Evolutionary conservation across 2,797 vertebrate species (phyloP).

Genomic region (Epinephelus awoara): DNA sequence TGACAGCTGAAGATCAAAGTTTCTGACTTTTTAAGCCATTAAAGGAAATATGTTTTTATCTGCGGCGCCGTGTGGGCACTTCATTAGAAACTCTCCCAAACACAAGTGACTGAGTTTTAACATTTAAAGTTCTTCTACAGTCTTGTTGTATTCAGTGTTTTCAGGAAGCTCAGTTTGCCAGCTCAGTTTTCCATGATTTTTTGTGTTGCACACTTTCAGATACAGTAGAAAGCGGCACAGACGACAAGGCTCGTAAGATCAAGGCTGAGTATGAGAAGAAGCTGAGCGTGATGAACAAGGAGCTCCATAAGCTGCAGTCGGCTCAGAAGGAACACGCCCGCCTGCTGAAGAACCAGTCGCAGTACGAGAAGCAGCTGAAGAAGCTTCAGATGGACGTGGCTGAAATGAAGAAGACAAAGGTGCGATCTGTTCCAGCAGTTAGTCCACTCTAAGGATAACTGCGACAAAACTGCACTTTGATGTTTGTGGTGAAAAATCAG

Average conservation of each 20-base stretch:
- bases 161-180: neutral
- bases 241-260: conserved; percentile 96
- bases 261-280: conserved; percentile 97
- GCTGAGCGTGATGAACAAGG: conserved; percentile 96
- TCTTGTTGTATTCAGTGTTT: neutral
- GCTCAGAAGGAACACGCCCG: conserved; percentile 97
- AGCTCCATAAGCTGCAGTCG: conserved; percentile 94
- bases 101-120: neutral
- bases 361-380: conserved; percentile 96
- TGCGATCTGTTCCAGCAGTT: conserved; percentile 31
- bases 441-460: neutral
- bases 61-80: too few species aligned
- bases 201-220: conserved; percentile 75
- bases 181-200: neutral
- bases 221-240: conserved; percentile 93
- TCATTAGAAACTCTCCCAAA: neutral
- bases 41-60: neutral
- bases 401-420: conserved; percentile 99
- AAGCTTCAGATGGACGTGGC: conserved; percentile 95
- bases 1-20: conserved; percentile 2
- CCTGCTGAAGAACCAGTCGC: conserved; percentile 96
- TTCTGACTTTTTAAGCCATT: neutral
- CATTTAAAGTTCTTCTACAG: too few species aligned
- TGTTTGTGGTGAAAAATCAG: too few species aligned
- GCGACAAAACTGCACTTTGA: too few species aligned